Conservation (phyloP, 1,140 invertebrate genomes). For the Orius laevigatus region DNA sequence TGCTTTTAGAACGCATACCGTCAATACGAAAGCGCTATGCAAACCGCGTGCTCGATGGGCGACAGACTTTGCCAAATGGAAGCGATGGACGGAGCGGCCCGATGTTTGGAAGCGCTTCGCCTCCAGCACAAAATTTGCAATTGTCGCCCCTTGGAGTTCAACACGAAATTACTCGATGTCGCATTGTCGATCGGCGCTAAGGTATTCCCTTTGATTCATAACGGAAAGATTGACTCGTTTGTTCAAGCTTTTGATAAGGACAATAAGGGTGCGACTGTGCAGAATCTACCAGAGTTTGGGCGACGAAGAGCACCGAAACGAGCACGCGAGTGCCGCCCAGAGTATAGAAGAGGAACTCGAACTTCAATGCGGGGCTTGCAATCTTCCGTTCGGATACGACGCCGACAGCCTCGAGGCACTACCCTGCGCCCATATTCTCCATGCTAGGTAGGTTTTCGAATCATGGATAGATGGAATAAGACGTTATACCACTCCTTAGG, state of each 20-base stretch:
- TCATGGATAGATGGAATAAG: neutral
- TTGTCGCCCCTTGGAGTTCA: slow-evolving; percentile 65
- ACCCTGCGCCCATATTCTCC: slow-evolving; percentile 68
- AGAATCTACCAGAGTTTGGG: slow-evolving; percentile 62
- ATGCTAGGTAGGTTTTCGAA: slow-evolving; percentile 44
- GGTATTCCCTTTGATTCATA: slow-evolving; percentile 29
- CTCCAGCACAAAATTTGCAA: slow-evolving; percentile 68
- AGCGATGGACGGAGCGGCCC: slow-evolving; percentile 67
- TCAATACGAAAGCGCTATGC: slow-evolving; percentile 69
- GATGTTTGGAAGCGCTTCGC: slow-evolving; percentile 56
- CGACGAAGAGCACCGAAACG: slow-evolving; percentile 56
- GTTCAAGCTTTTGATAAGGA: slow-evolving; percentile 53
- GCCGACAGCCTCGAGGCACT: slow-evolving; percentile 56
- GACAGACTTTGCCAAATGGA: slow-evolving; percentile 72
- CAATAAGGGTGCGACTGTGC: slow-evolving; percentile 53
- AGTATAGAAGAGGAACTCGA: slow-evolving; percentile 53
- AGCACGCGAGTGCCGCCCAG: slow-evolving; percentile 51
- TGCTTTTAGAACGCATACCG: slow-evolving; percentile 46
- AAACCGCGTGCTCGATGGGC: slow-evolving; percentile 54
- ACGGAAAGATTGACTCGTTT: neutral
- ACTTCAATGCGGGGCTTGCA: slow-evolving; percentile 57
- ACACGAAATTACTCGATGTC: slow-evolving; percentile 59
- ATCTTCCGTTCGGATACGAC: slow-evolving; percentile 53
- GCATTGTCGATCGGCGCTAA: slow-evolving; percentile 64
- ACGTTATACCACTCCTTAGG: neutral